A percentile compares a stretch with the other conserved stretches of the same genome.
Evolutionary conservation across 2,113 vertebrate genomes (phyloP).

Genomic region (Microcebus griseorufus): DNA sequence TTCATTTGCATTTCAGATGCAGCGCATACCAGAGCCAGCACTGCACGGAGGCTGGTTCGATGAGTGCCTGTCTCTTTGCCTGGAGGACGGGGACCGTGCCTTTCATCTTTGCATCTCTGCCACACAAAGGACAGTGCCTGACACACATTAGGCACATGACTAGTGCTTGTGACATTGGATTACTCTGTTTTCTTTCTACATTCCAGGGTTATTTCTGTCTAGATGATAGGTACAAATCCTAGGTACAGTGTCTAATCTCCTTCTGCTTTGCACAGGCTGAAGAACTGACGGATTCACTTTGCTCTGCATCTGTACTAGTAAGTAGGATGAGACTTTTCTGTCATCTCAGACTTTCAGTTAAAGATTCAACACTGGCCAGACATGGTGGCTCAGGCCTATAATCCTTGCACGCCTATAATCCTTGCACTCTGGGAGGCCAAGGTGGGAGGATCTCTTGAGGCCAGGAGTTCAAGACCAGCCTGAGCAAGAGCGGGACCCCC

Average conservation of each 20-base stretch:
- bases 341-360: not conserved
- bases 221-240: not conserved
- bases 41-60: not conserved
- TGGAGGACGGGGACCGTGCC: not conserved
- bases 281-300: not conserved
- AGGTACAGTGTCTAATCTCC: not conserved
- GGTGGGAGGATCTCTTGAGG: no score
- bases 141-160: not conserved
- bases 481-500: no score
- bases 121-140: not conserved
- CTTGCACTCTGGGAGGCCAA: no score
- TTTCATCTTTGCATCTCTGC: not conserved
- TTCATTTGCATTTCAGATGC: not conserved
- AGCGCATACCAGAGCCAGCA: no score
- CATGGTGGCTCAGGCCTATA: no score
- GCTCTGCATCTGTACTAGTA: not conserved
- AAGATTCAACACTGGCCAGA: not conserved
- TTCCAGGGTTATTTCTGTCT: not conserved
- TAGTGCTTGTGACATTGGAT: not conserved
- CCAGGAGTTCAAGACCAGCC: no score
- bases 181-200: not conserved
- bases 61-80: not conserved
- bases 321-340: not conserved
- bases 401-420: no score
- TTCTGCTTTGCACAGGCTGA: not conserved